Evolutionary conservation across 2,113 vertebrate species (phyloP).

Genomic region (Brachirus orientalis): DNA sequence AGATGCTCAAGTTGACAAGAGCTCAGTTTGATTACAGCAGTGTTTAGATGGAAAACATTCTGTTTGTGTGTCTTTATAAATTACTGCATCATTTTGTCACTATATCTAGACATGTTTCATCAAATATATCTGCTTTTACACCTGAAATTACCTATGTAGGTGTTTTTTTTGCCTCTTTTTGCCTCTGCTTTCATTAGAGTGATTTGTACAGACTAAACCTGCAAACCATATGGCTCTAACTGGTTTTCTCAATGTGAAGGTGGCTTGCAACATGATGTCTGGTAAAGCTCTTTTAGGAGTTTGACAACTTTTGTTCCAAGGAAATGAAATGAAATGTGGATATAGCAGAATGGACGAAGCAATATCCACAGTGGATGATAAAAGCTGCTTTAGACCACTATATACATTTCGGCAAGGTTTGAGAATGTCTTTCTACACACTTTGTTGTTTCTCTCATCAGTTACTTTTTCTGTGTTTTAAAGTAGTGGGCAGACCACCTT

Average conservation of each 20-base stretch:
- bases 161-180: slow-evolving; percentile 14
- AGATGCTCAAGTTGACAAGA: slow-evolving; percentile 50
- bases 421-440: neutral
- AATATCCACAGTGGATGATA: slow-evolving; percentile 11
- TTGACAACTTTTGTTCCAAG: slow-evolving; percentile 31
- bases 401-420: slow-evolving; percentile 5
- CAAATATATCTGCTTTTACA: slow-evolving; percentile 43
- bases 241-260: slow-evolving; percentile 18
- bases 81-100: slow-evolving; percentile 51
- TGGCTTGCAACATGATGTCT: slow-evolving; percentile 20
- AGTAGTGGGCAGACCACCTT: slow-evolving; percentile 40
- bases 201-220: slow-evolving; percentile 42
- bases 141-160: slow-evolving; percentile 28
- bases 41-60: slow-evolving; percentile 45
- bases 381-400: neutral
- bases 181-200: slow-evolving; percentile 39
- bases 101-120: slow-evolving; percentile 38
- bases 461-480: slow-evolving; percentile 18
- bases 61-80: slow-evolving; percentile 55
- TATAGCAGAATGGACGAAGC: neutral
- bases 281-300: slow-evolving; percentile 9
- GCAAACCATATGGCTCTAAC: slow-evolving; percentile 14
- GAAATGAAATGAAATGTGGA: slow-evolving; percentile 28
- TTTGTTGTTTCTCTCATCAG: slow-evolving; percentile 21
- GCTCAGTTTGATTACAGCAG: slow-evolving; percentile 36